A percentile compares a stretch with the other conserved stretches of the same genome.
These are phyloP conservation scores for Halcyon smyrnensis DNA, from an alignment of 2,797 vertebrate species.

Conservation along the genomic window DNA sequence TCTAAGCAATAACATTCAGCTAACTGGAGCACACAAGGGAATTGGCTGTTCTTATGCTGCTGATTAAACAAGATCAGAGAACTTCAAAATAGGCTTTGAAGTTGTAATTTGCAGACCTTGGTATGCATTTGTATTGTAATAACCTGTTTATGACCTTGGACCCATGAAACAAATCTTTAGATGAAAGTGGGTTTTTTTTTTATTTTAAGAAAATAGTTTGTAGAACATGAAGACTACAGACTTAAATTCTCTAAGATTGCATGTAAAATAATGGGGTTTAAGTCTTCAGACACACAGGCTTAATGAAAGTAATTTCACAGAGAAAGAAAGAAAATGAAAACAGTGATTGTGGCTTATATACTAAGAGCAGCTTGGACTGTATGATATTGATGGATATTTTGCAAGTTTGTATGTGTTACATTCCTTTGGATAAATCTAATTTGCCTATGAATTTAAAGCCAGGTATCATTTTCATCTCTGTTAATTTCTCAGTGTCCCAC, in stretches of 20 bases:
- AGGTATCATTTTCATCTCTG: neutral
- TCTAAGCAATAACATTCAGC: constrained; percentile 52
- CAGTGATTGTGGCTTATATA: neutral
- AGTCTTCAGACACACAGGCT: neutral
- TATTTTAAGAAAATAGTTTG: neutral
- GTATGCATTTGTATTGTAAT: neutral
- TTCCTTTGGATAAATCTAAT: neutral
- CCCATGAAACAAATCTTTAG: neutral
- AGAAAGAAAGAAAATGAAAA: neutral
- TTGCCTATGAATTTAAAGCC: neutral
- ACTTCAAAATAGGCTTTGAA: constrained; percentile 29
- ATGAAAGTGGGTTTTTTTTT: neutral
- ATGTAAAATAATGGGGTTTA: neutral
- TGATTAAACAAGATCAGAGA: constrained; percentile 63
- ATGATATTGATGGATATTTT: neutral
- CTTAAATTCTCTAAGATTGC: neutral
- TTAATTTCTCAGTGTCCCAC: neutral
- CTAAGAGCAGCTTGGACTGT: neutral
- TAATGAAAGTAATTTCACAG: neutral
- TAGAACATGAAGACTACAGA: neutral
- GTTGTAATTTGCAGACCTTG: constrained; percentile 20
- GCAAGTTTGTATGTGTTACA: neutral
- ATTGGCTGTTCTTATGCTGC: neutral
- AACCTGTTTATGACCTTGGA: neutral
- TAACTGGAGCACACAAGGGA: constrained; percentile 36